Base-by-base conservation (phyloP, 2,113 vertebrate genomes). In the Nothoprocta pentlandii region DNA sequence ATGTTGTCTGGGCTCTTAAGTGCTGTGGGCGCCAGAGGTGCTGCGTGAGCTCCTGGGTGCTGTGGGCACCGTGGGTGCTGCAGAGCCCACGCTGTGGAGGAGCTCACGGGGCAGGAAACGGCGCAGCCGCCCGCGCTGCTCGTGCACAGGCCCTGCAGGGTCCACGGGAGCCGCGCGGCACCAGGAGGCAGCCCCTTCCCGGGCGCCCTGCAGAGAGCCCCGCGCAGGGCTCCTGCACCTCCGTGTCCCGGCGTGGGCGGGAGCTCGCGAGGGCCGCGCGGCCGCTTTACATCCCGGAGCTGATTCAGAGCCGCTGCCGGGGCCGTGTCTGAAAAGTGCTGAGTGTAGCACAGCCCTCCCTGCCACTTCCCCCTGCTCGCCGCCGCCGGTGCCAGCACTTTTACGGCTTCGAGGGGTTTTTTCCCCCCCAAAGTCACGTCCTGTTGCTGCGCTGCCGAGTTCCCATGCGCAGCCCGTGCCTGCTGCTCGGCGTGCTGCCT, bases 311-410 rank as follows among this genome's bases (percentile, higher is more conserved):
- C 70, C 93, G 90, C 78, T 84, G 85, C 95, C 58, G 93, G 95
- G 95, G 62, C 88, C n/a, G 19, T 95, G 90, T 93, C 76, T 58
- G 76, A 88, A 93, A 95, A 94, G 69, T 95, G 96, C 96, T 95
- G 96, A 95, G 93, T 87, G 92, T 94, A 92, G 93, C 93, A 87
- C 67, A 89, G 90, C 84, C 92, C 92, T 89, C 56, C 73, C 93
- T 92, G 92, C 95, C 94, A 96, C 95, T 95, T 96, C 95, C 95
- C 95, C 78, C 49, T 41, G 12, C 93, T 88, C 28, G 59, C 81
- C 90, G 15, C 14, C 86, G 92, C 83, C 80, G 36, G 90, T 23
- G 42, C 93, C 95, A 90, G 92, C 92, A 81, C 92, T 89, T 85
- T 47, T 6, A 3, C 70, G 25, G 88, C 84, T 89, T 86, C 30